Evolutionary conservation across 2,113 vertebrate genomes (phyloP).

Genomic region (Irena cyanogastra): DNA sequence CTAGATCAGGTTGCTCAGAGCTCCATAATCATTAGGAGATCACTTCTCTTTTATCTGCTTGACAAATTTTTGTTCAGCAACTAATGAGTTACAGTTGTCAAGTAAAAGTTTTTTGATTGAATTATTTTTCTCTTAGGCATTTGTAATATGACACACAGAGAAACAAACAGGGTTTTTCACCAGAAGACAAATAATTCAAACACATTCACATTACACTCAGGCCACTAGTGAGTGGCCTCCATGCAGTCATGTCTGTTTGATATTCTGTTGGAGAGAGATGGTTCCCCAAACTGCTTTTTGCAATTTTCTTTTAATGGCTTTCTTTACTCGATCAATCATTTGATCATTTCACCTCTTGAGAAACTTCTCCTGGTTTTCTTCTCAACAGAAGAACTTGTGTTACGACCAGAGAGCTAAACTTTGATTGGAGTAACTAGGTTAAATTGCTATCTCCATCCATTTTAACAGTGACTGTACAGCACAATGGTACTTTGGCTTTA

Average conservation of each 20-base stretch:
- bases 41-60: constrained; percentile 2
- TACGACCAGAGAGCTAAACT: neutral
- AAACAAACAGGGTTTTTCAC: neutral
- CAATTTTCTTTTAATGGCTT: neutral
- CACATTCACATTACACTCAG: neutral
- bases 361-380: neutral
- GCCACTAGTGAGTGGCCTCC: neutral
- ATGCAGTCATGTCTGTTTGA: neutral
- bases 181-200: neutral
- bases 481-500: neutral
- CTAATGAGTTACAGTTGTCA: neutral
- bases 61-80: constrained; percentile 24
- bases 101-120: neutral
- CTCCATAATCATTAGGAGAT: neutral
- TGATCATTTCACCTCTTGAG: neutral
- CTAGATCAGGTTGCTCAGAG: neutral
- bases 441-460: neutral
- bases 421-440: neutral
- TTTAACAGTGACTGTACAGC: neutral
- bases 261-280: neutral
- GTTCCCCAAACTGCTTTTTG: neutral
- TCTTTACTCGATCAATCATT: neutral
- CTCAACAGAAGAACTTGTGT: neutral
- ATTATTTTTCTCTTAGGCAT: constrained; percentile 3
- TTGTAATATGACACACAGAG: neutral